These are phyloP conservation scores for Corynorhinus townsendii DNA, from an alignment of 2,113 vertebrate species.

Conservation along the genomic window DNA sequence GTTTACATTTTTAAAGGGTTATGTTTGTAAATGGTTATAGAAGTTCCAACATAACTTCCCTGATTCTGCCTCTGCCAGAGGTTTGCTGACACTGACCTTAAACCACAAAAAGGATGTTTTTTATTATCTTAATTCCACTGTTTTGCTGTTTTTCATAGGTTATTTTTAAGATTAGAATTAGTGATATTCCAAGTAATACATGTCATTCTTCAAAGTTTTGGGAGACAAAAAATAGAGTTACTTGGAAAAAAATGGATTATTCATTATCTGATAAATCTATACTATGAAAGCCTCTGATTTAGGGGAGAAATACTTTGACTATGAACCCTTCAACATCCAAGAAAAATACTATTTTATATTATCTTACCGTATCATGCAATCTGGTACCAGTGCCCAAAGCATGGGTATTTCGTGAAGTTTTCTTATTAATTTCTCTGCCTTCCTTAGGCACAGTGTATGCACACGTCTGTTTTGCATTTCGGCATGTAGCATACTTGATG, in stretches of 20 bases:
- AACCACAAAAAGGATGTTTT: neutral
- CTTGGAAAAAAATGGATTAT: slow-evolving; percentile 31
- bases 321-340: neutral
- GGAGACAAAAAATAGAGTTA: neutral
- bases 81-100: neutral
- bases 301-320: neutral
- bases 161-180: slow-evolving; percentile 21
- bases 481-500: neutral
- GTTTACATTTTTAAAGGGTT: neutral
- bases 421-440: slow-evolving; percentile 42
- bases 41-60: neutral
- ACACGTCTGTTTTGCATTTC: neutral
- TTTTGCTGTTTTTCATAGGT: neutral
- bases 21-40: neutral
- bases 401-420: slow-evolving; percentile 41
- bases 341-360: slow-evolving; percentile 10
- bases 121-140: neutral
- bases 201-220: neutral
- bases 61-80: neutral
- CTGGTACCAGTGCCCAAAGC: neutral
- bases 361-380: slow-evolving; percentile 1
- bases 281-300: neutral
- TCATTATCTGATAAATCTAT: slow-evolving; percentile 13
- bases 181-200: neutral
- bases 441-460: neutral